Conservation (phyloP, 2,888 invertebrate genomes). For the Xylota sylvarum region DNA sequence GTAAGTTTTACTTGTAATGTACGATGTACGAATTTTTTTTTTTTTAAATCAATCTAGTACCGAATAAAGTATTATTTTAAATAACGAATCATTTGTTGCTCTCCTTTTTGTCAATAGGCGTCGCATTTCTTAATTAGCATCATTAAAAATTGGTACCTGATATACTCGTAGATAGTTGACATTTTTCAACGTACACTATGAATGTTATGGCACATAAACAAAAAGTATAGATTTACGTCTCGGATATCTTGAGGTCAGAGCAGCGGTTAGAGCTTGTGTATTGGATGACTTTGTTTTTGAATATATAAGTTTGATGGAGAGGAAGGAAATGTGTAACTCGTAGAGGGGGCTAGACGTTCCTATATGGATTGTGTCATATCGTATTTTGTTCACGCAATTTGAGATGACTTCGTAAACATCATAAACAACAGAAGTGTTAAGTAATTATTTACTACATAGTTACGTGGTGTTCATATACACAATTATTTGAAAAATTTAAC, state of each 20-base stretch:
- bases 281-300: slow-evolving; percentile 22
- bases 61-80: not conserved
- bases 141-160: slow-evolving; percentile 23
- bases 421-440: too few species aligned
- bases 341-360: not conserved
- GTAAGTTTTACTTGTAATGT: slow-evolving; percentile 85
- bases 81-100: not conserved
- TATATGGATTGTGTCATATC: slow-evolving; percentile 43
- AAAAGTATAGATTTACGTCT: slow-evolving; percentile 31
- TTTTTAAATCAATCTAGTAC: not conserved
- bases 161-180: not conserved
- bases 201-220: slow-evolving; percentile 27
- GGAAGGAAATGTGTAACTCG: slow-evolving; percentile 4
- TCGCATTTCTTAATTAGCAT: slow-evolving; percentile 33
- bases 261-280: slow-evolving; percentile 17
- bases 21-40: not conserved
- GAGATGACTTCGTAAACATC: not conserved
- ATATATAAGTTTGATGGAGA: slow-evolving; percentile 11
- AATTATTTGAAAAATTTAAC: too few species aligned
- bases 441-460: too few species aligned
- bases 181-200: not conserved
- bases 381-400: slow-evolving; percentile 22
- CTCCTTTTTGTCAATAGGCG: slow-evolving; percentile 12
- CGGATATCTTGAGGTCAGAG: slow-evolving; percentile 52
- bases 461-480: too few species aligned